Percentiles rank a stretch among this genome's conserved stretches.
Evolutionary conservation across 2,113 vertebrate genomes (phyloP).

Genomic region (Gila orcuttii): DNA sequence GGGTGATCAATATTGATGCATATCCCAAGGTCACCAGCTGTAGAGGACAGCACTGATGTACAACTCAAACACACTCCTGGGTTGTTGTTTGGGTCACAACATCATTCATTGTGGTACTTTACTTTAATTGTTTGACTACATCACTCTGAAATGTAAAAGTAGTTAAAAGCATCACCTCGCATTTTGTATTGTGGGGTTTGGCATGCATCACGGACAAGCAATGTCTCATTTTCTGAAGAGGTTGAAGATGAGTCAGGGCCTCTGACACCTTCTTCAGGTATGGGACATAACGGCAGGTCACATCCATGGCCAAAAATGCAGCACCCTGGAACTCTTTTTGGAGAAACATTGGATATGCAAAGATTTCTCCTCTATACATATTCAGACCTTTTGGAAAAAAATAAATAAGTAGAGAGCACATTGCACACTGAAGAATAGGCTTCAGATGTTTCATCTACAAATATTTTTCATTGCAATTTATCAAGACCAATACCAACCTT

Average conservation of each 20-base stretch:
- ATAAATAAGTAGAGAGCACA: neutral
- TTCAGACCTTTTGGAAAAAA: constrained; percentile 27
- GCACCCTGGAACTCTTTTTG: constrained; percentile 36
- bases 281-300: constrained; percentile 42
- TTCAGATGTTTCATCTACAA: neutral
- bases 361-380: constrained; percentile 42
- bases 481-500: constrained; percentile 15
- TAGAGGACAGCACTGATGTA: neutral
- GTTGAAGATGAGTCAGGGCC: constrained; percentile 24
- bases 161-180: constrained; percentile 20
- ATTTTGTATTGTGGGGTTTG: constrained; percentile 40
- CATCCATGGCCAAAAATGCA: constrained; percentile 37
- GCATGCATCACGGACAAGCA: constrained; percentile 41
- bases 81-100: too few relatives aligned
- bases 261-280: constrained; percentile 38
- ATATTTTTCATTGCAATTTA: neutral
- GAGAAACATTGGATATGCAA: constrained; percentile 40
- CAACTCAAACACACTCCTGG: neutral
- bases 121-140: neutral
- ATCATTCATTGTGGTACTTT: neutral
- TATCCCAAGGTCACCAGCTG: neutral
- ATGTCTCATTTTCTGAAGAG: constrained; percentile 30
- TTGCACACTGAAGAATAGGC: neutral
- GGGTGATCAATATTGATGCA: neutral
- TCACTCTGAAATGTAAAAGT: neutral